Base-by-base conservation (phyloP, 2,797 vertebrate genomes). In the Myiothlypis coronata region DNA sequence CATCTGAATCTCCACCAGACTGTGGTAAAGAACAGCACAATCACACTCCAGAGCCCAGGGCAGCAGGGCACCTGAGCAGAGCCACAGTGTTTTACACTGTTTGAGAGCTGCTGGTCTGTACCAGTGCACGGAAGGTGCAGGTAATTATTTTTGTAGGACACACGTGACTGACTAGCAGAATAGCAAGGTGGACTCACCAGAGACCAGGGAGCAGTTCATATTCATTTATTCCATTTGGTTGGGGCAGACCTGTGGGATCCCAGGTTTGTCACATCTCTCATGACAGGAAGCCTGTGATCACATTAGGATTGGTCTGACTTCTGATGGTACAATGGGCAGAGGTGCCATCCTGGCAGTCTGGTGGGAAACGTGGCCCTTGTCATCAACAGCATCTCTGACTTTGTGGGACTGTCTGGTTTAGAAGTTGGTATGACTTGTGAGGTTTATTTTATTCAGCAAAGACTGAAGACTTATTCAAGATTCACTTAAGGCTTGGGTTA, bases 111-210 rank as follows among this genome's bases (percentile, higher is more conserved):
- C 78, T 93, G 93, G 77, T 94, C 96, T 80, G 37, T 96, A 49
- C 88, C 92, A 53, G 91, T 12, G 63, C 86, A 52, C 11, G 13
- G 91, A 95, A 96, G 74, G 78, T 71, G 53, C 92, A 67, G 93
- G 92, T 94, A 74, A 84, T 97, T 96, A 55, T 96, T 97, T 94
- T 89, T 88, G n/a, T 78, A 46, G 93, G 91, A 87, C 92, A 70
- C 65, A 83, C 1, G 2, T 76, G 77, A 19, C 88, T 74, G 94
- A 89, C 87, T 79, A 28, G 93, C 74, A 64, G 60, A 81, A 60
- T 35, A 72, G 52, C 6, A 8, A 74, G 63, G 39, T 74, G 81
- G 83, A 32, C 83, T 89, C 1, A 2, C 18, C 43, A 24, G 71
- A 70, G 65, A n/a, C 50, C 53, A 0, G 5, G 41, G n/a, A 83